Base-by-base conservation (phyloP, 2,888 invertebrate genomes). In the Andrena marginata region DNA sequence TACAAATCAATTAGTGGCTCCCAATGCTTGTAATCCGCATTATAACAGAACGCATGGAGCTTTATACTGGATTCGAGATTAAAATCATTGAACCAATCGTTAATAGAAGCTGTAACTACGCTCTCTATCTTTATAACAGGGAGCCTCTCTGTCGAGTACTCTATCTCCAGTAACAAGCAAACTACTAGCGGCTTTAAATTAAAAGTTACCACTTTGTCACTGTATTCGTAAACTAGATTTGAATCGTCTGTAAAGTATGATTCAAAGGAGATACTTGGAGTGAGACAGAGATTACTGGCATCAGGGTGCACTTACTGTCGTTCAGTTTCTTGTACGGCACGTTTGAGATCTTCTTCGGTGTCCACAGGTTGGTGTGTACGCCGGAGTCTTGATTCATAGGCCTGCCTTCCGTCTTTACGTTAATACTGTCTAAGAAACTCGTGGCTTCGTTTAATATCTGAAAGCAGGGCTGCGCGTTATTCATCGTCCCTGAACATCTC, bases 1-100 rank as follows among this genome's bases (percentile, higher is more conserved):
- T 96, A 95, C 0, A 97, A 97, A 89, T 98, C 98, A 0, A 98
- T 93, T 0, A 98, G 93, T 0, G 98, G 98, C 91, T 98, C 98
- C 98, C 98, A 98, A 8, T 95, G 95, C 68, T 96, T 95, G 68
- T 96, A 94, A 62, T 95, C 95, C 88, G 97, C 96, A 93, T 97
- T 97, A 93, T 96, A 97, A 91, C 96, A 96, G 33, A 95, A 95
- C 3, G 95, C 94, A 87, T 96, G 95, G 33, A 96, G 84, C 78
- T 95, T 95, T 49, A 84, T 92, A 85, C 89, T 86, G 16, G 92
- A 90, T 80, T 93, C 91, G 26, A 92, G 84, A 67, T 92, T 89
- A 49, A 91, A 93, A 35, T 91, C 88, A 62, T 91, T 91, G 49
- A 89, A 89, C 88, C 92, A 89, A 33, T 93, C 92, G 35, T 89